These are phyloP conservation scores for Cetoscarus ocellatus DNA, from an alignment of 2,797 vertebrate genomes.

Conservation along the genomic window DNA sequence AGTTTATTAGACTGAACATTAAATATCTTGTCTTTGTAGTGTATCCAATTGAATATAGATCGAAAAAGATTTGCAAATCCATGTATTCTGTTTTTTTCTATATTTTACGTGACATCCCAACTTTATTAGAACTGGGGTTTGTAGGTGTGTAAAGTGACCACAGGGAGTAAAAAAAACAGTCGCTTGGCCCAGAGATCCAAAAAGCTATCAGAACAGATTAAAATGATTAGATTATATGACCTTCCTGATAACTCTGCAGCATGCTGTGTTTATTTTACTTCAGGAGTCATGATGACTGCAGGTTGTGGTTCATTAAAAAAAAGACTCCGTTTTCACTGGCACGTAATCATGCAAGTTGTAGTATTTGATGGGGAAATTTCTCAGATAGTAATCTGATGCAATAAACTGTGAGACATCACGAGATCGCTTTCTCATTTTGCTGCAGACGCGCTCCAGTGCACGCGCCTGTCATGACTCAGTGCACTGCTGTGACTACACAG, in stretches of 20 bases:
- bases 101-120: too few species aligned
- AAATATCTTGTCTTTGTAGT: too few species aligned
- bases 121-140: too few species aligned
- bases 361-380: neutral
- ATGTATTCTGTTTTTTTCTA: too few species aligned
- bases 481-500: conserved; percentile 55
- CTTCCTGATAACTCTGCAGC: neutral
- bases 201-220: too few species aligned
- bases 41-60: too few species aligned
- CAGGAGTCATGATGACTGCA: neutral
- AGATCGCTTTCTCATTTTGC: conserved; percentile 9
- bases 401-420: conserved; percentile 11
- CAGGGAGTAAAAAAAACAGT: too few species aligned
- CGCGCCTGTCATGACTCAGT: conserved; percentile 56
- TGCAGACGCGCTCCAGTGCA: conserved; percentile 27
- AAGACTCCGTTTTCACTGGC: neutral
- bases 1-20: too few species aligned
- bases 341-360: neutral
- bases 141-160: too few species aligned
- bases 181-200: too few species aligned
- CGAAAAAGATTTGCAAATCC: too few species aligned
- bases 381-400: neutral
- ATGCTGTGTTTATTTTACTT: neutral
- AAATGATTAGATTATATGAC: too few species aligned
- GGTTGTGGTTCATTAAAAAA: neutral